Evolutionary conservation across 2,113 vertebrate species (phyloP).

Genomic region (Holacanthus passer): DNA sequence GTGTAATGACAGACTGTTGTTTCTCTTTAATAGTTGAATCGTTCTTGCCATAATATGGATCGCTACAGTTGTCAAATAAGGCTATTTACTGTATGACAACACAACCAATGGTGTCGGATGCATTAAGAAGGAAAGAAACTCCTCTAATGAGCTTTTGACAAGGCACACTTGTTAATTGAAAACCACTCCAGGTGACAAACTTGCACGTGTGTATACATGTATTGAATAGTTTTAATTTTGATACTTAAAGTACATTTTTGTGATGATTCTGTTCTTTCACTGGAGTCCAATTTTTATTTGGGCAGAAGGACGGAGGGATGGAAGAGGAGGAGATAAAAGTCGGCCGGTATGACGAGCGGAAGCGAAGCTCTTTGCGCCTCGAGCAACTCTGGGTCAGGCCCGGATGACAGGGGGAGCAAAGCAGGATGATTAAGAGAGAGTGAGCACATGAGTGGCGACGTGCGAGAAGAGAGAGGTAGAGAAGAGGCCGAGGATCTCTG

Average conservation of each 20-base stretch:
- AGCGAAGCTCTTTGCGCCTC: constrained; percentile 29
- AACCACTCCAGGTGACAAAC: no score
- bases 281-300: background rate
- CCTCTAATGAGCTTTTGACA: no score
- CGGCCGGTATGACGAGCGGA: constrained; percentile 43
- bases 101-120: no score
- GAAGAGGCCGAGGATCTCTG: constrained; percentile 51
- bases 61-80: no score
- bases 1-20: no score
- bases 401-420: constrained; percentile 49
- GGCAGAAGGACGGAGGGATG: background rate
- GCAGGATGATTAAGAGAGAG: constrained; percentile 60
- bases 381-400: constrained; percentile 44
- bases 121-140: no score
- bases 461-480: constrained; percentile 29
- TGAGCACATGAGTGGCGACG: constrained; percentile 15
- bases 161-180: no score
- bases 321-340: constrained; percentile 28
- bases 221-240: background rate
- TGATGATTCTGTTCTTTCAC: background rate
- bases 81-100: no score
- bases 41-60: no score
- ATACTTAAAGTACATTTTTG: background rate
- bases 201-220: no score
- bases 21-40: no score